phyloP scores from a whole-genome alignment of 2,888 invertebrate genomes.

The Cephus pulcher region DNA sequence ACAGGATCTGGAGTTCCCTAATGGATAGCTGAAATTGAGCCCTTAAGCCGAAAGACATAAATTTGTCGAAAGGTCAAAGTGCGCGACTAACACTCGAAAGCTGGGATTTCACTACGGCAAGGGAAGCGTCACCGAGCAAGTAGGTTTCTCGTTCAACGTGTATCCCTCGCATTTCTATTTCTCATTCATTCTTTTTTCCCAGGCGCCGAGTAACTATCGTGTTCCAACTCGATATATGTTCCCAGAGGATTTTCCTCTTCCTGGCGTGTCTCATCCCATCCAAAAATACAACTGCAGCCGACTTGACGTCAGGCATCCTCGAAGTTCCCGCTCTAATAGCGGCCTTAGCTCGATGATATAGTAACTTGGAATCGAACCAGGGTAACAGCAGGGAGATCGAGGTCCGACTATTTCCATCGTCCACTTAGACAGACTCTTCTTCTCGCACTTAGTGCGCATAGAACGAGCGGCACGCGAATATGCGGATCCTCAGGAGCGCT shows the following conservation, averaged over 20 bases:
- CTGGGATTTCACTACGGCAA: not conserved
- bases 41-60: not conserved
- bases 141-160: not conserved
- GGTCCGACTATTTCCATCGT: conserved; percentile 31
- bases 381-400: conserved; percentile 29
- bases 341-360: conserved; percentile 10
- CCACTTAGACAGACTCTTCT: conserved; percentile 11
- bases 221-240: not conserved
- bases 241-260: not conserved
- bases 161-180: not conserved
- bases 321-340: conserved; percentile 11
- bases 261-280: conserved; percentile 19
- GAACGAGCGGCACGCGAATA: conserved; percentile 11
- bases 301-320: conserved; percentile 26
- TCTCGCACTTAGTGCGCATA: conserved; percentile 9
- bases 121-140: not conserved
- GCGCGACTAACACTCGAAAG: not conserved
- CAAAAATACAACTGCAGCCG: conserved; percentile 34
- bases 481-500: conserved; percentile 33
- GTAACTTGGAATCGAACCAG: conserved; percentile 42
- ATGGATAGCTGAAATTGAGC: not conserved
- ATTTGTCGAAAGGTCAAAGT: not conserved
- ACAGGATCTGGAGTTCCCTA: not conserved
- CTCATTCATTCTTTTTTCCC: not conserved
- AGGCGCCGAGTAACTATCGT: not conserved